Evolutionary conservation across 1,140 invertebrate genomes (phyloP), one percentile per base, ranked within the genome.

Genomic region (Thaumetopoea pityocampa): DNA sequence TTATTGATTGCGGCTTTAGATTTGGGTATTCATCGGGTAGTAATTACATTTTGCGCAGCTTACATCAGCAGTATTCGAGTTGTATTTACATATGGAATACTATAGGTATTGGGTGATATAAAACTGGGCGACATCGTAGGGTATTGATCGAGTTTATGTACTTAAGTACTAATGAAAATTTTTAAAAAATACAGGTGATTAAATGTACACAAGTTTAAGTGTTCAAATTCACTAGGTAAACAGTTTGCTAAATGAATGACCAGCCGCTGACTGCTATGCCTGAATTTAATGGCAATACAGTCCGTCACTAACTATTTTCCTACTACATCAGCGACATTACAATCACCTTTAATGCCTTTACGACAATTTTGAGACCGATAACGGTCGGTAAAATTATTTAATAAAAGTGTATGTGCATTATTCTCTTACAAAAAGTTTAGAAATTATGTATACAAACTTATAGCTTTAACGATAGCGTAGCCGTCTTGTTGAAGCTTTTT

Each of bases 401-500:
- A 58, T 52, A 50, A 51, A n/a, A 36, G 48, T 56, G 50, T 38
- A 62, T 65, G 72, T 81, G 77, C 73, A 80, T 78, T 80, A 84
- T 78, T 78, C 77, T 80, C 70, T 64, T 81, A 84, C 64, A 54
- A 66, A 76, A 52, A 67, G 50, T 76, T 76, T 81, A 78, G 76
- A 78, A 62, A 56, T 65, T 80, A 77, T 71, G 69, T 83, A 78
- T 77, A 83, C 73, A 80, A 79, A 76, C 19, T 74, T 76, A 70
- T 78, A 83, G 72, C 72, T 79, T 72, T 79, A 83, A 81, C 61
- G 52, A 70, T 79, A 79, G 77, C 50, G 67, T 83, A 81, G 74
- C 66, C 67, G 77, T 81, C 77, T 83, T 79, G 74, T 81, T 83
- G 67, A 79, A 66, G 79, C 77, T 83, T 83, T 79, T 82, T 72